Percentiles rank a stretch among this genome's conserved stretches.
These are phyloP conservation scores for Chamaedrilus cognettii DNA, from an alignment of 2,888 invertebrate species.

Conservation along the genomic window DNA sequence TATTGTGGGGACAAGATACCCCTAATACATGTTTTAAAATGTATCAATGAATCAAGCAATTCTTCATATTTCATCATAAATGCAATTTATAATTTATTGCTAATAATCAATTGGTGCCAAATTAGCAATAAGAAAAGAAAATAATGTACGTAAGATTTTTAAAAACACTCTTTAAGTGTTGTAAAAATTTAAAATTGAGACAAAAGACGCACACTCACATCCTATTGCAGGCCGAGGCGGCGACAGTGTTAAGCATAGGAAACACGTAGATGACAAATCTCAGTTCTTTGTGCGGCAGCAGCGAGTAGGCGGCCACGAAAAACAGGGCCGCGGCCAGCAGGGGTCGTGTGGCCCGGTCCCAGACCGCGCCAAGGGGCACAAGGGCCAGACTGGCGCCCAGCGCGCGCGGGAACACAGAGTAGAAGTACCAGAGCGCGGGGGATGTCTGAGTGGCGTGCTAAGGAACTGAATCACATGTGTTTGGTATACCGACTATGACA, in stretches of 20 bases:
- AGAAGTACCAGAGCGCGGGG: slow-evolving; percentile 98
- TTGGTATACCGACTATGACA: neutral
- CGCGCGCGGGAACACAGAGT: slow-evolving; percentile 92
- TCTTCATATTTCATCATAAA: too few species aligned
- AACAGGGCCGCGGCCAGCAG: slow-evolving; percentile 54
- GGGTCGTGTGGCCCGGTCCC: slow-evolving; percentile 70
- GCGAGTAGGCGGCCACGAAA: slow-evolving; percentile 88
- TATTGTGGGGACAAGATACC: too few species aligned
- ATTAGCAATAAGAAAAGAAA: too few species aligned
- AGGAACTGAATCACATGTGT: slow-evolving; percentile 20
- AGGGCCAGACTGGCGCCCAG: slow-evolving; percentile 80
- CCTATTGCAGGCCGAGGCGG: slow-evolving; percentile 83
- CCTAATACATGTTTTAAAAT: too few species aligned
- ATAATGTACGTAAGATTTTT: too few species aligned
- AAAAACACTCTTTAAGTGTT: too few species aligned
- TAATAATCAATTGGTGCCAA: too few species aligned
- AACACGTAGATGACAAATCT: slow-evolving; percentile 97
- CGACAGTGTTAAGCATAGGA: slow-evolving; percentile 87
- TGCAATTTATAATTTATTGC: too few species aligned
- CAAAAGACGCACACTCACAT: slow-evolving; percentile 71
- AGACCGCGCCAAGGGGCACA: slow-evolving; percentile 63
- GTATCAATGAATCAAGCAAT: too few species aligned
- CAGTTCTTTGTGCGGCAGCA: slow-evolving; percentile 96
- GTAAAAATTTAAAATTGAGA: too few species aligned
- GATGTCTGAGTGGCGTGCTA: too few species aligned